Conservation (phyloP, 2,113 vertebrate species). For the Chaetodon auriga region DNA sequence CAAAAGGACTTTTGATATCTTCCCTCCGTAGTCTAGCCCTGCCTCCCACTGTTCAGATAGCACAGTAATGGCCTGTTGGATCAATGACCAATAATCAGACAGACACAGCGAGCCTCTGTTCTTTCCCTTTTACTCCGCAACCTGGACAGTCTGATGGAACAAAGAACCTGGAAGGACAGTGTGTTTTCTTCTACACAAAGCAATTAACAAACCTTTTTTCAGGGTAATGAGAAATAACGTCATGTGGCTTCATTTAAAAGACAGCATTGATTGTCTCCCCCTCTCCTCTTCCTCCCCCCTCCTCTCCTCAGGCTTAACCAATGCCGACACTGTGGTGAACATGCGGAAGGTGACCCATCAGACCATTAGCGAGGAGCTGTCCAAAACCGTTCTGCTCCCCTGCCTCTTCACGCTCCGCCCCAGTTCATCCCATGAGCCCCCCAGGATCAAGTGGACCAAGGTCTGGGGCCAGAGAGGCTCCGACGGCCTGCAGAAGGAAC, state of each 20-base stretch:
- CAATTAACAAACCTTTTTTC: constrained; percentile 42
- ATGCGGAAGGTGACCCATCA: constrained; percentile 90
- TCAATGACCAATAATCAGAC: constrained; percentile 68
- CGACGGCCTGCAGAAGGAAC: constrained; percentile 87
- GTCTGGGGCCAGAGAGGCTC: constrained; percentile 88
- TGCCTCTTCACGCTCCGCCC: constrained; percentile 90
- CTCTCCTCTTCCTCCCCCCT: constrained; percentile 18
- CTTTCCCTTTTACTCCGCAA: constrained; percentile 28
- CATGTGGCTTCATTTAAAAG: constrained; percentile 34
- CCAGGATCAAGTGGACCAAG: constrained; percentile 97
- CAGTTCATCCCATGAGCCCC: constrained; percentile 81
- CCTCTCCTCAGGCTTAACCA: constrained; percentile 78
- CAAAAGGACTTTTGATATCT: constrained; percentile 59
- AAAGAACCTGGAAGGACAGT: constrained; percentile 26
- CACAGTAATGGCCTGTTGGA: constrained; percentile 53
- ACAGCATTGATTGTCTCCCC: constrained; percentile 4
- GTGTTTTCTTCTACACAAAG: constrained; percentile 22
- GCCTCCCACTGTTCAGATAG: constrained; percentile 38
- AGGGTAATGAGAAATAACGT: constrained; percentile 28
- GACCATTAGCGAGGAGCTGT: constrained; percentile 86
- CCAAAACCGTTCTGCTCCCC: constrained; percentile 89
- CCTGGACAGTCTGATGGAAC: constrained; percentile 26
- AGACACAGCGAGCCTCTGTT: constrained; percentile 14
- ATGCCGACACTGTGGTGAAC: constrained; percentile 86
- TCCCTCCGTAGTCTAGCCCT: constrained; percentile 4